Percentiles rank a stretch among this genome's conserved stretches.
These are phyloP conservation scores for Triops cancriformis DNA, from an alignment of 1,140 invertebrate genomes.

Conservation along the genomic window DNA sequence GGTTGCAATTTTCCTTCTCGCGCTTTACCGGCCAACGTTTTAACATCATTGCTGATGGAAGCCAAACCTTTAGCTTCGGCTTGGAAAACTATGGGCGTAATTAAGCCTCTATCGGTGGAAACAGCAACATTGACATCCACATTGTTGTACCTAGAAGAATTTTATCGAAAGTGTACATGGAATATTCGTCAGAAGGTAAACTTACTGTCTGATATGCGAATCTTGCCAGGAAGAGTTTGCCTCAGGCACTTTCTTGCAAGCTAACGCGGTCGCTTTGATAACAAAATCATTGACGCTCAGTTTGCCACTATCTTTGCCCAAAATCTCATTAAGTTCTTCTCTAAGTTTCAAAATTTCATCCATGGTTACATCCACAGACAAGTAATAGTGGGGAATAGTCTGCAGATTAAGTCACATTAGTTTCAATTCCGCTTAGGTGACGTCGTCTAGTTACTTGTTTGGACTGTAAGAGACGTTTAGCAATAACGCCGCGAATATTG, in stretches of 20 bases:
- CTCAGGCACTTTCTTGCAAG: slow-evolving; percentile 86
- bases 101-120: slow-evolving; percentile 86
- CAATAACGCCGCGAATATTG: slow-evolving; percentile 81
- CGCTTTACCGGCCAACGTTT: slow-evolving; percentile 78
- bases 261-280: slow-evolving; percentile 87
- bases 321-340: slow-evolving; percentile 57
- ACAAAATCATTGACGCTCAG: slow-evolving; percentile 96
- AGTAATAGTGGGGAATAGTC: slow-evolving; percentile 94
- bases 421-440: neutral
- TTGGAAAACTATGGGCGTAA: slow-evolving; percentile 93
- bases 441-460: slow-evolving; percentile 54
- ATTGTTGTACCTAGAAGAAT: slow-evolving; percentile 56
- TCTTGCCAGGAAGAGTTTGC: slow-evolving; percentile 95
- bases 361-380: slow-evolving; percentile 76
- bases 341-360: slow-evolving; percentile 68
- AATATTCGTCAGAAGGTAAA: slow-evolving; percentile 29
- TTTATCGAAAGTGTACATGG: neutral
- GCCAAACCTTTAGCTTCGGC: slow-evolving; percentile 87
- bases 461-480: slow-evolving; percentile 80
- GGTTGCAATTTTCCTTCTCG: slow-evolving; percentile 89
- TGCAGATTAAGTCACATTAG: slow-evolving; percentile 33
- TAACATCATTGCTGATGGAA: slow-evolving; percentile 77
- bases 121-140: slow-evolving; percentile 97
- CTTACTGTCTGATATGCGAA: slow-evolving; percentile 86
- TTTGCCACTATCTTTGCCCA: slow-evolving; percentile 74